Conservation (phyloP, 2,888 invertebrate genomes). For the Pachliopta kotzebuea region DNA sequence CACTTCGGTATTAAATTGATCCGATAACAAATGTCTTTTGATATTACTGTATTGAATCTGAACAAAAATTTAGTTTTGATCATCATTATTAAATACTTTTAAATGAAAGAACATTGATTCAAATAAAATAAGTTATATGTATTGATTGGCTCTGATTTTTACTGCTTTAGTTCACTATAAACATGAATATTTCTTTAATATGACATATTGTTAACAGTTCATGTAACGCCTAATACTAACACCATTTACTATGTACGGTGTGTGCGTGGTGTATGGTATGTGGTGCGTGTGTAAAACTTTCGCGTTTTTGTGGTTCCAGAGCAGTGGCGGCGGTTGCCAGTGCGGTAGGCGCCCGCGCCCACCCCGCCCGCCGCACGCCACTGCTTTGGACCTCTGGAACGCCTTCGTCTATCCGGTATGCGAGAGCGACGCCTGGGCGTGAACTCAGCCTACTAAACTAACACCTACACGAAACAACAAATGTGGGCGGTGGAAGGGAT, state of each 20-base stretch:
- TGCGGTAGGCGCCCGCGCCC: conserved; percentile 81
- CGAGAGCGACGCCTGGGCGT: conserved; percentile 67
- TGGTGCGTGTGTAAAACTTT: conserved; percentile 61
- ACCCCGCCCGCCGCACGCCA: conserved; percentile 85
- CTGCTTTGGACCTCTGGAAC: conserved; percentile 84
- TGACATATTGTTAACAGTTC: conserved; percentile 29
- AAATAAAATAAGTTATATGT: background rate
- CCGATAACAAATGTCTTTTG: too few relatives aligned
- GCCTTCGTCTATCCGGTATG: conserved; percentile 85
- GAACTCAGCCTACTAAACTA: conserved; percentile 33
- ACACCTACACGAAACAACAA: conserved; percentile 16
- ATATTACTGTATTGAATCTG: too few relatives aligned
- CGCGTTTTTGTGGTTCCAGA: conserved; percentile 80
- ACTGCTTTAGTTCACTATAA: background rate
- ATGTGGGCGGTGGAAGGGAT: conserved; percentile 17
- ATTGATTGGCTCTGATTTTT: background rate
- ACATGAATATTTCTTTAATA: conserved; percentile 18
- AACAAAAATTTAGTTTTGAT: background rate
- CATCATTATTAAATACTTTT: background rate
- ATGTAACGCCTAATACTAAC: conserved; percentile 27
- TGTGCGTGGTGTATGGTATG: conserved; percentile 34
- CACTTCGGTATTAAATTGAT: background rate
- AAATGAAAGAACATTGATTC: too few relatives aligned
- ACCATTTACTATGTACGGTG: conserved; percentile 39
- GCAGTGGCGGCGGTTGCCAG: conserved; percentile 81